These are phyloP conservation scores for Catamblyrhynchus diadema DNA, from an alignment of 2,797 vertebrate genomes.

Conservation along the genomic window DNA sequence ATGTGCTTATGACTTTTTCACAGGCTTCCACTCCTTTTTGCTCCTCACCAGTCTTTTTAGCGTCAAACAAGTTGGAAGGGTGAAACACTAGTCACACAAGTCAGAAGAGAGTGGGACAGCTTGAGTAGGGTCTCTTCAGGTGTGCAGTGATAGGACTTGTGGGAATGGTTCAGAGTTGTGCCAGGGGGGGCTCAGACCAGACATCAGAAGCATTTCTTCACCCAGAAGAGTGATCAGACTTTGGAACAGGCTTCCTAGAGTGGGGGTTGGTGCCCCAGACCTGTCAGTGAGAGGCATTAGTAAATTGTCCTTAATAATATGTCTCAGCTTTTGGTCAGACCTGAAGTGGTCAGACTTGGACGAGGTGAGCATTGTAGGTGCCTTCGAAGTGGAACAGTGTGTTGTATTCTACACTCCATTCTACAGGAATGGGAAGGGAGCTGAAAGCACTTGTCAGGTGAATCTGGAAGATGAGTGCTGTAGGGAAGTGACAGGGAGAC, in stretches of 20 bases:
- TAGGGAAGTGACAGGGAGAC: no score
- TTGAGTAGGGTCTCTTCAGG: neutral
- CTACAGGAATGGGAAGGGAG: neutral
- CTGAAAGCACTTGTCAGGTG: accelerated
- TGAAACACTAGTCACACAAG: accelerated
- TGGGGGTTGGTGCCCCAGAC: neutral
- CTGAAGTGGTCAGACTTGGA: neutral
- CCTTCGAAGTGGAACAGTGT: neutral
- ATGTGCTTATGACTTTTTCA: accelerated
- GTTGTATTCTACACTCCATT: neutral
- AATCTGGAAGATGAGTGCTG: neutral
- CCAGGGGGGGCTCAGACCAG: neutral
- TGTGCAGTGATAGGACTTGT: neutral
- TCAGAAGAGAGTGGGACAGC: neutral
- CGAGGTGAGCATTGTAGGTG: neutral
- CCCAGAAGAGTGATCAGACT: neutral
- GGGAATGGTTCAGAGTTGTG: neutral
- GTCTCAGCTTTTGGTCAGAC: neutral
- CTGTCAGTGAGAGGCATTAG: neutral
- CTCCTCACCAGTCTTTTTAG: neutral
- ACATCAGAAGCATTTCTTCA: neutral
- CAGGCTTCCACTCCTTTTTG: neutral
- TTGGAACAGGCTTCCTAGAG: neutral
- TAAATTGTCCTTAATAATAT: neutral
- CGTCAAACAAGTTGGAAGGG: neutral